Base-by-base conservation (phyloP, 2,888 invertebrate genomes). In the Ecdyonurus torrentis region DNA sequence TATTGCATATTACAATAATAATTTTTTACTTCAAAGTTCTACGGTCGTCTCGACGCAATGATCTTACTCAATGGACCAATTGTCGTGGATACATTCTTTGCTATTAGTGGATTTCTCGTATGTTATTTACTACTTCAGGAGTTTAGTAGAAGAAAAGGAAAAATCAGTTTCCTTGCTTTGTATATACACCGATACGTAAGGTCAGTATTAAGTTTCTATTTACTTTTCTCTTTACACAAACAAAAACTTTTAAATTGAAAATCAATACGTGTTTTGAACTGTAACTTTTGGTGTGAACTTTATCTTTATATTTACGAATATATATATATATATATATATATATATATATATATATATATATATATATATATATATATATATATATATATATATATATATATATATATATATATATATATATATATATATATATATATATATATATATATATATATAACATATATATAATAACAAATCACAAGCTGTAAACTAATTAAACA, bases 1-100 rank as follows among this genome's bases (percentile, higher is more conserved):
- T n/a, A n/a, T n/a, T n/a, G n/a, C n/a, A n/a, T n/a, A 7, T 10
- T 55, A 55, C n/a, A 55, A 20, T 7, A 20, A 7, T 7, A 20
- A 10, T 55, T 55, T 20, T 55, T 55, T 55, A 55, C n/a, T 55
- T 55, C n/a, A n/a, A n/a, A 63, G 66, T 65, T 69, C 52, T 72
- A 72, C 63, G 67, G 68, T 25, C 70, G 68, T 63, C 67, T 71
- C 25, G 71, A 69, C 65, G 68, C 70, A 3, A 69, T 70, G 64
- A 60, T 63, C 25, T 60, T 64, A 15, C 63, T 64, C 1, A 64
- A 64, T 23, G 64, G 64, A n/a, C 64, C 64, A 1, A 64, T 64
- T 7, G 64, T 64, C 2, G 64, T 64, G 50, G 64, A 64, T 23
- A 64, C 64, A 1, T 64, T 64, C 61, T 63, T 64, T n/a, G 24